phyloP scores from a whole-genome alignment of 2,797 vertebrate species.

The Anguilla marmorata region DNA sequence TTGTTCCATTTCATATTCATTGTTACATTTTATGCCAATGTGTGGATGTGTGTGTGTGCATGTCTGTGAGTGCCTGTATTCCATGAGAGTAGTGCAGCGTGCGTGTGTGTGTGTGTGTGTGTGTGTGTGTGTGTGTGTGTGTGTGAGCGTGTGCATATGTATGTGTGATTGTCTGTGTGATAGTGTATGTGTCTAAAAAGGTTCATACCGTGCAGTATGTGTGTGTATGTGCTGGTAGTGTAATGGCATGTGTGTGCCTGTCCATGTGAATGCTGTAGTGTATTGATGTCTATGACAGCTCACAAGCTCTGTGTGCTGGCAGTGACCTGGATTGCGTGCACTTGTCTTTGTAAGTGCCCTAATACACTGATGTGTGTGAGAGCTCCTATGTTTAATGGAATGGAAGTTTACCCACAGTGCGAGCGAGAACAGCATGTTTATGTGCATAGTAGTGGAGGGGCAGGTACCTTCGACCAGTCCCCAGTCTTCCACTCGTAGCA shows the following conservation, averaged over 20 bases:
- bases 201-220: neutral
- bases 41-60: neutral
- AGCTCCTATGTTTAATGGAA: neutral
- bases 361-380: neutral
- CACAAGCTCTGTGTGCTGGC: neutral
- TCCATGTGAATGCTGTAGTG: neutral
- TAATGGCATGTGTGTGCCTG: neutral
- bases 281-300: neutral
- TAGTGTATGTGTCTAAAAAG: neutral
- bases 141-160: neutral
- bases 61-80: neutral
- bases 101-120: neutral
- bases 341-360: neutral
- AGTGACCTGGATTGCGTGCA: neutral
- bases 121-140: neutral
- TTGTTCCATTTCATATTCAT: too few species aligned
- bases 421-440: neutral
- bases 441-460: neutral
- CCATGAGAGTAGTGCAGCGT: too few species aligned
- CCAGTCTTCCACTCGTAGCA: slow-evolving; percentile 96
- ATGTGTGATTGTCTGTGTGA: neutral
- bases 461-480: slow-evolving; percentile 92
- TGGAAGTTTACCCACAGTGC: neutral
- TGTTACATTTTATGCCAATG: neutral
- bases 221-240: neutral